Conservation (phyloP, 2,113 vertebrate species). For the Callocephalon fimbriatum region DNA sequence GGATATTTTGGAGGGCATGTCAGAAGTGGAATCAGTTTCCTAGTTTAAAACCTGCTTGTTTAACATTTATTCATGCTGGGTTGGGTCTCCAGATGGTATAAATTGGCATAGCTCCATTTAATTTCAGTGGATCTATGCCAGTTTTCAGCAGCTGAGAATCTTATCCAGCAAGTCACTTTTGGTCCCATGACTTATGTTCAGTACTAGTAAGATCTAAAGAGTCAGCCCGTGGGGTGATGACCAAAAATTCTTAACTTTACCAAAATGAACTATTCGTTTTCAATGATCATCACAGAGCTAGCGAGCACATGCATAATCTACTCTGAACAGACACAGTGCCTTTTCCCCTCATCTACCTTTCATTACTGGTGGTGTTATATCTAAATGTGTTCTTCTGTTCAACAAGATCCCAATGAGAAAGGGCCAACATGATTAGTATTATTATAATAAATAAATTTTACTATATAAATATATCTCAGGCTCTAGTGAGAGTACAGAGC, state of each 20-base stretch:
- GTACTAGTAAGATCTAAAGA: not conserved
- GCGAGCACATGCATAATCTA: not conserved
- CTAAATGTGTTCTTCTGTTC: not conserved
- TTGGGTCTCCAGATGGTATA: constrained; percentile 50
- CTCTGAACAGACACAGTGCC: not conserved
- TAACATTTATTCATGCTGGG: constrained; percentile 49
- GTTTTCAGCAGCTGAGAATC: constrained; percentile 30
- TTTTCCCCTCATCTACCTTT: not conserved
- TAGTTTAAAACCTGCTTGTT: constrained; percentile 30
- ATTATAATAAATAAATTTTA: not conserved
- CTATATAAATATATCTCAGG: not conserved
- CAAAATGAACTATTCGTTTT: not conserved
- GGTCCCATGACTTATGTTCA: not conserved
- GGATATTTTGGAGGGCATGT: not conserved
- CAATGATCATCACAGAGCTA: not conserved
- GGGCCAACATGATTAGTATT: not conserved
- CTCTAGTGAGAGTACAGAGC: not conserved
- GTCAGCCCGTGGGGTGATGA: not conserved
- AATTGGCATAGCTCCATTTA: constrained; percentile 36
- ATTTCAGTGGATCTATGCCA: constrained; percentile 25
- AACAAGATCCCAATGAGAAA: not conserved
- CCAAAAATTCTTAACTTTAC: not conserved
- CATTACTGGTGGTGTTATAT: not conserved
- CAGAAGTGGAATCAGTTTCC: constrained; percentile 31
- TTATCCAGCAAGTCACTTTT: constrained; percentile 2